Base-by-base conservation (phyloP, 1,140 invertebrate genomes). In the Aplysia californica region DNA sequence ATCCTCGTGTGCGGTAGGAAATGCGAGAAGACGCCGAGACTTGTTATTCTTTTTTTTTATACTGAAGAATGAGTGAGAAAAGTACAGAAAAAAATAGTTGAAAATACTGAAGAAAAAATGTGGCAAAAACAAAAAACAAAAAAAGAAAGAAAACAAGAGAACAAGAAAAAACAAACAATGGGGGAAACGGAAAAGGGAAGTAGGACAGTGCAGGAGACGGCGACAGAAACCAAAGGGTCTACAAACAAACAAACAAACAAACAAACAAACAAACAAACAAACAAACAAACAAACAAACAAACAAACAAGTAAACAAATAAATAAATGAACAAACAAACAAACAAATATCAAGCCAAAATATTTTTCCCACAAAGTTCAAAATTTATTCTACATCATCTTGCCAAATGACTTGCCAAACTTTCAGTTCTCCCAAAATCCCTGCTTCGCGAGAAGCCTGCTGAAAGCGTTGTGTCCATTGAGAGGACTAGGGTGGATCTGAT, bases 391-490 rank as follows among this genome's bases (percentile, higher is more conserved):
- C n/a, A n/a, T n/a, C n/a, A n/a, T 38, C 15, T 29, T 3, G 66
- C 26, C 66, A 68, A 29, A 68, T 0, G 21, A 68, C 21, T 20
- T 33, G 10, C n/a, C n/a, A n/a, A n/a, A n/a, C 3, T 39, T 41
- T 39, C 23, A 3, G 61, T 58, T 38, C 31, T 78, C 70, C 77
- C 59, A 78, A 26, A 74, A 20, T 0, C 77, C 77, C 26, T 78
- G 71, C 20, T 68, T 70, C 20, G 72, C 68, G 61, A 79, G 41
- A n/a, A 76, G 56, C 4, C 78, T 55, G 4, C 38, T 72, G n/a
- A 76, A 70, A 4, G 78, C 35, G 44, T 55, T 79, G 29, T 76
- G 55, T 1, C 77, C 74, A 4, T 38, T 69, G 29, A 74, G 33
- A 10, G 78, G 56, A 20, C 50, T 58, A 1, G 64, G 35, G 36